Percentiles rank a stretch among this genome's conserved stretches.
Conservation (phyloP, 2,113 vertebrate species). For the Pseudorhombus dupliciocellatus region DNA sequence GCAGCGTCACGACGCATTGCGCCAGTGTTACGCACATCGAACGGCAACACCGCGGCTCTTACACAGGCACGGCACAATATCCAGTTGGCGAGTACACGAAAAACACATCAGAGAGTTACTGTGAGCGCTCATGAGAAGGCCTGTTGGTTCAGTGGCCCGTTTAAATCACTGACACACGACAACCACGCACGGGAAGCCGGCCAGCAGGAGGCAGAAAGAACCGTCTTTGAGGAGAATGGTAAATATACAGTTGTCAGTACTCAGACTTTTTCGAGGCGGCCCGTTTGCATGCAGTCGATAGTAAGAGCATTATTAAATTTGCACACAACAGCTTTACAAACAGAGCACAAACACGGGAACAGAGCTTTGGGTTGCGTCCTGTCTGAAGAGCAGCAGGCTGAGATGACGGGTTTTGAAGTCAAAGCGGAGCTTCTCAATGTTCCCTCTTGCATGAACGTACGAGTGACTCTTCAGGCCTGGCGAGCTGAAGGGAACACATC, state of each 20-base stretch:
- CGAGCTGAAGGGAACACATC: constrained; percentile 20
- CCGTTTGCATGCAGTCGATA: too few relatives aligned
- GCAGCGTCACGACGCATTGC: constrained; percentile 35
- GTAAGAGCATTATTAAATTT: too few relatives aligned
- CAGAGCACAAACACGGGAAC: background rate
- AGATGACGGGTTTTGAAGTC: background rate
- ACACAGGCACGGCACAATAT: constrained; percentile 54
- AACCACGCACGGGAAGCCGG: constrained; percentile 11
- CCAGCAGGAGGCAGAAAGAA: background rate
- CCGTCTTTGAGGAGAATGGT: background rate
- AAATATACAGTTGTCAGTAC: too few relatives aligned
- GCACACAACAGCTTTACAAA: background rate
- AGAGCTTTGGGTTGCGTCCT: background rate
- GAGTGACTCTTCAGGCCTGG: constrained; percentile 25
- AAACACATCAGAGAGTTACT: constrained; percentile 23
- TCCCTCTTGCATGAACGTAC: constrained; percentile 23
- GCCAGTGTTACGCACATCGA: constrained; percentile 38
- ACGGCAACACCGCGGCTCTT: constrained; percentile 23
- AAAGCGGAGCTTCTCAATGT: constrained; percentile 5
- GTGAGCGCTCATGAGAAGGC: constrained; percentile 25
- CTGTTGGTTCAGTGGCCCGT: constrained; percentile 10
- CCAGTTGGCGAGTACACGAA: constrained; percentile 52
- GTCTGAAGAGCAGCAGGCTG: background rate
- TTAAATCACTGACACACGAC: constrained; percentile 31
- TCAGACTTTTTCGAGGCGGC: too few relatives aligned